These are phyloP conservation scores for Argentina silus DNA, from an alignment of 2,797 vertebrate species.

Conservation along the genomic window DNA sequence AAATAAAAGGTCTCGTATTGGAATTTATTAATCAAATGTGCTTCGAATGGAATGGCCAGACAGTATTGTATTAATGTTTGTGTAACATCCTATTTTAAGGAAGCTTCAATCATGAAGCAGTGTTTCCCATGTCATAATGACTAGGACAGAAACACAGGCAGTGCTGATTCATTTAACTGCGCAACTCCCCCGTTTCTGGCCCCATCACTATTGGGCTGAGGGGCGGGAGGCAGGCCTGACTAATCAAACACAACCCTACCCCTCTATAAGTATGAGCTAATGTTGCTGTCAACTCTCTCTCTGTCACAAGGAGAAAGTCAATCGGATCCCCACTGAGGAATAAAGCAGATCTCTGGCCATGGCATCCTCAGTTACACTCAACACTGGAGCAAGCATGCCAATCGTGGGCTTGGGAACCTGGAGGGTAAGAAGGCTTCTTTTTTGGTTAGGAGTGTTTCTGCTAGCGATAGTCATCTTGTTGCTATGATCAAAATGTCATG, in stretches of 20 bases:
- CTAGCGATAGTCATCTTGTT: neutral
- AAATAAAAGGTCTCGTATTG: no score
- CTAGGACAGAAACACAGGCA: neutral
- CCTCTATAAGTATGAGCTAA: slow-evolving; percentile 1
- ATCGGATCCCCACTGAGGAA: neutral
- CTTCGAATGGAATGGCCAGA: no score
- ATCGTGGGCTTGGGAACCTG: slow-evolving; percentile 77
- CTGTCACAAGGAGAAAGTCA: neutral
- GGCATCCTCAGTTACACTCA: slow-evolving; percentile 57
- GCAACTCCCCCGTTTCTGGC: slow-evolving; percentile 25
- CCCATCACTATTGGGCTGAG: slow-evolving; percentile 33
- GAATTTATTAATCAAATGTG: no score
- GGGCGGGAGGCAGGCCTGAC: slow-evolving; percentile 18
- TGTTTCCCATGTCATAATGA: neutral
- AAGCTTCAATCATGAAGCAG: no score
- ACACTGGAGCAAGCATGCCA: slow-evolving; percentile 70
- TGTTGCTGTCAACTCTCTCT: neutral
- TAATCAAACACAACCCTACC: slow-evolving; percentile 37
- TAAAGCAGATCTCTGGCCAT: neutral
- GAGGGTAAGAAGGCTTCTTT: slow-evolving; percentile 59
- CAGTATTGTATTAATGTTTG: no score
- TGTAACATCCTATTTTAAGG: no score
- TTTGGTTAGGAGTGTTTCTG: neutral
- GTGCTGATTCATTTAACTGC: slow-evolving; percentile 29
- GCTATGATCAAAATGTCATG: neutral